A percentile compares a stretch with the other conserved stretches of the same genome.
Evolutionary conservation across 2,888 invertebrate species (phyloP).

Genomic region (Papilio elwesi): DNA sequence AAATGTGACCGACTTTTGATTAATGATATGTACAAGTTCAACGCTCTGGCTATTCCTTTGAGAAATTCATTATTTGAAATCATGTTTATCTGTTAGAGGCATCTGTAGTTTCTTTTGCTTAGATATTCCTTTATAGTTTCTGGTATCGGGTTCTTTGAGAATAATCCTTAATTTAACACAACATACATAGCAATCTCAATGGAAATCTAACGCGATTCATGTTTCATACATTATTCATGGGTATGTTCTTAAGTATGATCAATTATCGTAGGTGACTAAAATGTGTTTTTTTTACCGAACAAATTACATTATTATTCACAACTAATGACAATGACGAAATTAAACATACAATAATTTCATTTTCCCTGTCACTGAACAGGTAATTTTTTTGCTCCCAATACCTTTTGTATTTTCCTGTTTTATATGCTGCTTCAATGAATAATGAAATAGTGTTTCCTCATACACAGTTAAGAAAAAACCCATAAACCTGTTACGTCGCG

Average conservation of each 20-base stretch:
- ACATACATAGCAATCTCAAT: too few relatives aligned
- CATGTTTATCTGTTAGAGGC: too few relatives aligned
- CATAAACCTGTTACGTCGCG: not conserved
- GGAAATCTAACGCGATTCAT: too few relatives aligned
- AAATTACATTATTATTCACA: not conserved
- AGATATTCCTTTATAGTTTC: too few relatives aligned
- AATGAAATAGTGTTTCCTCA: not conserved
- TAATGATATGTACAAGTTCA: too few relatives aligned
- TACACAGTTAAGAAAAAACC: not conserved
- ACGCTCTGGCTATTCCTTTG: too few relatives aligned
- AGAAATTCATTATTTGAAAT: too few relatives aligned
- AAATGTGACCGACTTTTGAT: not conserved
- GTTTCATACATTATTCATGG: not conserved
- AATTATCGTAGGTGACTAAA: conserved; percentile 2
- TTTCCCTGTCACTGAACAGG: not conserved
- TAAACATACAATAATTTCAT: not conserved
- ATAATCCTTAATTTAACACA: too few relatives aligned
- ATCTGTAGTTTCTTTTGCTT: too few relatives aligned
- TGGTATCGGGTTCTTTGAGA: too few relatives aligned
- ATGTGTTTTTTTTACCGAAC: not conserved
- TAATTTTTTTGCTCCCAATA: not conserved
- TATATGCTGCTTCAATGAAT: too few relatives aligned
- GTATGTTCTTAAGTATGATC: not conserved
- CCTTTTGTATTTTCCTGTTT: not conserved
- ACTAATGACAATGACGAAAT: not conserved